phyloP scores from a whole-genome alignment of 2,113 vertebrate species.

The Brachyistius frenatus region DNA sequence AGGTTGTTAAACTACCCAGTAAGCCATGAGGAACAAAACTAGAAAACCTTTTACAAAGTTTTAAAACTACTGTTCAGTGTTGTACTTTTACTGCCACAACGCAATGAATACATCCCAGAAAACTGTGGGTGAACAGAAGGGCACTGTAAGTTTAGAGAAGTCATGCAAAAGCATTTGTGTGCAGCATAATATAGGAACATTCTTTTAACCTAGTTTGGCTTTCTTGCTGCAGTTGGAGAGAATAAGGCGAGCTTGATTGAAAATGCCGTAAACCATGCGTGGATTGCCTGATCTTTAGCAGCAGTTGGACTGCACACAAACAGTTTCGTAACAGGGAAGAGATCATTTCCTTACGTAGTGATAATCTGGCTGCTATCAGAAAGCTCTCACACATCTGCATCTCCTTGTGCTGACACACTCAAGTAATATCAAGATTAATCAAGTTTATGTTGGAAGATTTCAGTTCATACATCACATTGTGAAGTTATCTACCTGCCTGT shows the following conservation, averaged over 20 bases:
- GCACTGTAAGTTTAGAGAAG: slow-evolving; percentile 4
- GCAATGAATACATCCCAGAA: slow-evolving; percentile 21
- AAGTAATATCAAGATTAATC: neutral
- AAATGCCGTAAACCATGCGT: slow-evolving; percentile 19
- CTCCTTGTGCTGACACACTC: slow-evolving; percentile 18
- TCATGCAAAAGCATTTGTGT: slow-evolving; percentile 49
- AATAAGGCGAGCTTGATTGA: slow-evolving; percentile 18
- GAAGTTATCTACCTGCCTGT: neutral
- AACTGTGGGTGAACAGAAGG: slow-evolving; percentile 21
- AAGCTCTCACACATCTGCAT: slow-evolving; percentile 37
- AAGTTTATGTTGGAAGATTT: slow-evolving; percentile 6
- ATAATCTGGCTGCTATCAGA: slow-evolving; percentile 34
- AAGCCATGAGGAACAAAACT: neutral
- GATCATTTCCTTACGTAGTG: slow-evolving; percentile 35
- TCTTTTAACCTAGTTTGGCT: slow-evolving; percentile 55
- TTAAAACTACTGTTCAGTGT: neutral
- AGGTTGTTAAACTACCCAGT: neutral
- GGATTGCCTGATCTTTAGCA: slow-evolving; percentile 28
- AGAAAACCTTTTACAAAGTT: neutral
- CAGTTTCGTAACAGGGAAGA: slow-evolving; percentile 24
- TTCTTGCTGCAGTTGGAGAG: slow-evolving; percentile 11
- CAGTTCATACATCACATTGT: neutral
- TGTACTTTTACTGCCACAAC: neutral
- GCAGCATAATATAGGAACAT: slow-evolving; percentile 37
- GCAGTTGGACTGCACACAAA: slow-evolving; percentile 12